Conservation (phyloP, 1,140 invertebrate genomes). For the Drosophila auraria region DNA sequence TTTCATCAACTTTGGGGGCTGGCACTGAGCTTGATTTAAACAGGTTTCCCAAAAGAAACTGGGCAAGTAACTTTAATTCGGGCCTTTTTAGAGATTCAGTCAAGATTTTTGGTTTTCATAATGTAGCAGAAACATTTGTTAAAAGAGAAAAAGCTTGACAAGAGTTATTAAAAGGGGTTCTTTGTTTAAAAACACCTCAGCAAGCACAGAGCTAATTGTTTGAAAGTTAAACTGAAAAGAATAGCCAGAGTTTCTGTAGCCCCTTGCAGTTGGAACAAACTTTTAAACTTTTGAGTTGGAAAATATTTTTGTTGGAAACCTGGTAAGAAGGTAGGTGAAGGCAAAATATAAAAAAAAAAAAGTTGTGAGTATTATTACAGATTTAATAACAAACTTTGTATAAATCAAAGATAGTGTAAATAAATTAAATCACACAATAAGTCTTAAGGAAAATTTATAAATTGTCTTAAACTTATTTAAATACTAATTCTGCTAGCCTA, state of each 20-base stretch:
- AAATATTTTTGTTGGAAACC: neutral
- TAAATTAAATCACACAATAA: neutral
- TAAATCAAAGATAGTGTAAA: no score
- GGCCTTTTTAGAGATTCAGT: neutral
- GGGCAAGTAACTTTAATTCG: neutral
- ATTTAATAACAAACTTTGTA: neutral
- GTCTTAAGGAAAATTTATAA: neutral
- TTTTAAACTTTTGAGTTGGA: neutral
- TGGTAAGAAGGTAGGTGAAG: no score
- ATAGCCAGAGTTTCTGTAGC: neutral
- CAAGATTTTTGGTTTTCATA: neutral
- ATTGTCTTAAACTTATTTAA: no score
- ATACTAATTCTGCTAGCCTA: neutral
- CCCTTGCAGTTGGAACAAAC: neutral
- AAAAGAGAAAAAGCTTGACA: neutral
- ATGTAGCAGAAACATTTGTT: neutral
- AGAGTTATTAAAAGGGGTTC: neutral
- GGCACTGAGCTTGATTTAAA: slow-evolving; percentile 10
- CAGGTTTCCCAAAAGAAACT: neutral
- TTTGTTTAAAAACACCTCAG: neutral
- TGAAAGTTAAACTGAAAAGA: neutral
- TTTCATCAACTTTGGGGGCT: slow-evolving; percentile 21
- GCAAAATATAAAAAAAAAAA: neutral
- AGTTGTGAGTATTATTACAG: neutral
- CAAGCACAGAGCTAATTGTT: neutral